Base-by-base conservation (phyloP, 2,888 invertebrate genomes). In the Morinoia aosen region DNA sequence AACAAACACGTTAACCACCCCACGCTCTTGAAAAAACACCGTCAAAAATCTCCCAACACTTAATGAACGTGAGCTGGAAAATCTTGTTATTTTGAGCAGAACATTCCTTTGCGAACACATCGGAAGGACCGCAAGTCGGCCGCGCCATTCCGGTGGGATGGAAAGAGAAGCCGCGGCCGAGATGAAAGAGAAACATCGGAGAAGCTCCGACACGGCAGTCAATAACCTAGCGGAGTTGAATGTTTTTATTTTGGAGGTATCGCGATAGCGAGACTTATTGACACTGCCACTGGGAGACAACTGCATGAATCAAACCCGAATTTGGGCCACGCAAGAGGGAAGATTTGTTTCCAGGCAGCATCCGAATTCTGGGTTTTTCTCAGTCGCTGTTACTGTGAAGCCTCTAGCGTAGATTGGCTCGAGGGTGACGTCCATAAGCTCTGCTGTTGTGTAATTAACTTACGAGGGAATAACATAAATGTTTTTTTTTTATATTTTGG, bases 161-260 rank as follows among this genome's bases (percentile, higher is more conserved):
- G 76, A 76, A 33, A 76, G 76, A 33, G 76, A 76, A 76, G 76
- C 76, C 76, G 33, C 57, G 7, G 57, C 33, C 33, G 48, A 93
- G 57, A 93, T 93, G 93, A 93, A 93, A 93, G 93, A 93, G 58
- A 93, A 93, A 93, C 93, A 93, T 93, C 57, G 93, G 48, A 33
- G 90, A 90, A 48, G 39, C 90, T 40, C 48, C 40, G 33, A 90
- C 90, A 90, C 48, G 90, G 40, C 90, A 40, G 90, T 90, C 90
- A 90, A 90, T 90, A 90, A 90, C 90, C 90, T 40, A 90, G 90
- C 90, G 8, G 39, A 90, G 90, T 40, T 48, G 90, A 40, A 90
- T 90, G 90, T 90, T 90, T 90, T 90, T 48, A 90, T 90, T 90
- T 48, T 40, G 88, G 90, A 39, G 39, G 90, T 48, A 40, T 90